These are phyloP conservation scores for Casuarius casuarius DNA, from an alignment of 2,113 vertebrate genomes.

Conservation along the genomic window DNA sequence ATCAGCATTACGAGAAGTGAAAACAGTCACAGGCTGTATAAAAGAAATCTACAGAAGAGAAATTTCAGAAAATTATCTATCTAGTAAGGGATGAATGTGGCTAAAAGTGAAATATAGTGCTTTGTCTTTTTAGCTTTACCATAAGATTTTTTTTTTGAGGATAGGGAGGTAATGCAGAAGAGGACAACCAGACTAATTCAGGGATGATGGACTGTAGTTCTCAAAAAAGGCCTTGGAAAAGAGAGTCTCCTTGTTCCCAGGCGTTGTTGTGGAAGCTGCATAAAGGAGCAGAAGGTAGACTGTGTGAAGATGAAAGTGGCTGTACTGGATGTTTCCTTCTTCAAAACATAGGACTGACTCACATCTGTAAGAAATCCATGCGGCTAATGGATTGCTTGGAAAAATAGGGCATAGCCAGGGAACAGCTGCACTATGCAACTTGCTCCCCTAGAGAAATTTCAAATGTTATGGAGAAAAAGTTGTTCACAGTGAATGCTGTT, in stretches of 20 bases:
- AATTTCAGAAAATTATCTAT: background rate
- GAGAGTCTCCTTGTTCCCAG: conserved; percentile 36
- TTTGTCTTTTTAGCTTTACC: background rate
- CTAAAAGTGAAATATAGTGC: background rate
- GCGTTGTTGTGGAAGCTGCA: background rate
- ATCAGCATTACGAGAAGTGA: background rate
- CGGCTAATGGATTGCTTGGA: conserved; percentile 57
- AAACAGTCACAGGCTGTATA: background rate
- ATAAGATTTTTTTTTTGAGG: background rate
- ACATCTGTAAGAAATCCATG: conserved; percentile 56
- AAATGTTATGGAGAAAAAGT: background rate
- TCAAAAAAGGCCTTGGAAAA: conserved; percentile 23
- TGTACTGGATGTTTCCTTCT: conserved; percentile 7
- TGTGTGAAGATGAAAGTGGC: conserved; percentile 2
- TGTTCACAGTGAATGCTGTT: background rate
- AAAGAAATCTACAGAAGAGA: background rate
- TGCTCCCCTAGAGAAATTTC: conserved; percentile 58
- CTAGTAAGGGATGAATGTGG: background rate
- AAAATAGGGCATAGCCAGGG: conserved; percentile 25
- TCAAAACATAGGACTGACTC: background rate
- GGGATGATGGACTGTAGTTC: background rate
- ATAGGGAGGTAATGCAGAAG: background rate
- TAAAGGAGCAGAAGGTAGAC: conserved; percentile 10
- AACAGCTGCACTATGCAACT: conserved; percentile 54
- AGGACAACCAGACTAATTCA: background rate